These are phyloP conservation scores for Julus scandinavius DNA, from an alignment of 2,888 invertebrate genomes.

Conservation along the genomic window DNA sequence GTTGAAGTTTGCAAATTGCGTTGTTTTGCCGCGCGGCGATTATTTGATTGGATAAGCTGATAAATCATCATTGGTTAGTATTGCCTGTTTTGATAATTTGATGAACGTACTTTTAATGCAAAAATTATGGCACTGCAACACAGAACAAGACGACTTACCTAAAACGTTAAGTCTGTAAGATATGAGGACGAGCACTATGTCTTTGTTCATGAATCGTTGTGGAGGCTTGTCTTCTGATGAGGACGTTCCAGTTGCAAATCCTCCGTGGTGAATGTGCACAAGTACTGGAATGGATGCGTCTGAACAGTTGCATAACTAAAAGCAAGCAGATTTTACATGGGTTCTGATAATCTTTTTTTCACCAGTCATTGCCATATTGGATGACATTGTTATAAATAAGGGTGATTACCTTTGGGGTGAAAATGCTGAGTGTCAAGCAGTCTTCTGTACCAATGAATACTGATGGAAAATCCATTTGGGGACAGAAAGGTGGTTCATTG, in stretches of 20 bases:
- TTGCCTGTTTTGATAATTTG: too few relatives aligned
- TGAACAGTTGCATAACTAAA: neutral
- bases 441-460: neutral
- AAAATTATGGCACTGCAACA: too few relatives aligned
- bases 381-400: too few relatives aligned
- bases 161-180: neutral
- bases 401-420: constrained; percentile 44
- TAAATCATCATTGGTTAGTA: too few relatives aligned
- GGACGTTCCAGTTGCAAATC: constrained; percentile 8
- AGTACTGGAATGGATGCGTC: neutral
- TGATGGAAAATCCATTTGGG: constrained; percentile 42
- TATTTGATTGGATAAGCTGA: too few relatives aligned
- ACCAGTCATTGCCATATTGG: neutral
- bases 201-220: neutral
- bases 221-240: neutral
- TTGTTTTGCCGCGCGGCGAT: too few relatives aligned
- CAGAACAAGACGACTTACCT: too few relatives aligned
- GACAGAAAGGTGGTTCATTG: constrained; percentile 13
- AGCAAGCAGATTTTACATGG: neutral
- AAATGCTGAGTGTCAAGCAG: constrained; percentile 47
- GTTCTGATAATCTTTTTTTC: neutral
- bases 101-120: too few relatives aligned
- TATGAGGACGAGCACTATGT: constrained; percentile 1
- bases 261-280: constrained; percentile 30
- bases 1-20: too few relatives aligned